Evolutionary conservation across 2,888 invertebrate genomes (phyloP), one percentile per base, ranked within the genome.

Genomic region (Andrena bicolor): DNA sequence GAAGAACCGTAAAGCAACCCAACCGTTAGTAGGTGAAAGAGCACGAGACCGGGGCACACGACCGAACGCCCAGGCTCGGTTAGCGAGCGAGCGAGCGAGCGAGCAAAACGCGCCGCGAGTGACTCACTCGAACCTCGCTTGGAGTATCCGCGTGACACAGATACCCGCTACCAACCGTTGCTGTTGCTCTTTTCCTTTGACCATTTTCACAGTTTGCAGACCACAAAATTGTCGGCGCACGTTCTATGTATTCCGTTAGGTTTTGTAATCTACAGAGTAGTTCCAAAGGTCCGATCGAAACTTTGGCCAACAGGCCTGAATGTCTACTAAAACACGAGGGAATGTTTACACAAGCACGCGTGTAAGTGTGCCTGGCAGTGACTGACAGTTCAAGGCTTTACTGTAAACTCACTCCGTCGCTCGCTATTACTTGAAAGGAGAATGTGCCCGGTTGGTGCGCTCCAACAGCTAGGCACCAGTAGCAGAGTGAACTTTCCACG

Each of bases 21-120:
- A 68, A 80, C 86, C 88, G 85, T 86, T 84, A 89, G 79, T 88
- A 88, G 88, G 88, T 88, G 88, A 88, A 89, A 89, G 88, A 89
- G 86, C 89, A 86, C 83, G 77, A 74, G 83, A 74, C 73, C 78
- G 77, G 69, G 69, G 56, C 76, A 80, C 69, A 70, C 65, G 74
- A 69, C 70, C 23, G 60, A 20, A 64, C 73, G 65, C 16, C 41
- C 41, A 41, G 41, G 41, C 41, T 41, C 41, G 75, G 64, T 81
- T 56, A 53, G 61, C 63, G 68, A 49, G 26, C 70, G 76, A 77
- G 30, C 30, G 6, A 32, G 32, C 32, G 8, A 32, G 70, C 66
- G 76, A 5, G 30, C 30, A 6, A 71, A 71, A 49, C 56, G 64
- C 60, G 69, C 73, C 51, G 69, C 71, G 73, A 80, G 72, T 87